Base-by-base conservation (phyloP, 2,888 invertebrate species). In the Polydrusus cervinus region DNA sequence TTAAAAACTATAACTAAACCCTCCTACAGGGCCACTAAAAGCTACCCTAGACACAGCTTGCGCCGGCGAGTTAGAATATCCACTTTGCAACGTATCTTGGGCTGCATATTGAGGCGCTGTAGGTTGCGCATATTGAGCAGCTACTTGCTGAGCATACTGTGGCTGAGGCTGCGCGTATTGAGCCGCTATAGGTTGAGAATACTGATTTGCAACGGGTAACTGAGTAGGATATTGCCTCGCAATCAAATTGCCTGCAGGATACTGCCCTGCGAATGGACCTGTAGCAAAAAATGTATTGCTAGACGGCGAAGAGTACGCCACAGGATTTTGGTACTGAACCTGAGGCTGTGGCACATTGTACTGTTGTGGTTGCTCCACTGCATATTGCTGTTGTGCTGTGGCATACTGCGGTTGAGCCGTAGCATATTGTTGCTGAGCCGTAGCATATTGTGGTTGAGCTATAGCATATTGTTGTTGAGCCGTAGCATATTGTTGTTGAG, bases 1-100 rank as follows among this genome's bases (percentile, higher is more conserved):
- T 60, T 70, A 76, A 67, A 77, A 77, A 14, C 71, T 49, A 57
- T 77, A 77, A 47, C 74, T 71, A 45, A 77, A 77, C 18, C 74
- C 74, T 25, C 51, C 45, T 9, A 40, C 47, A 8, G 74, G 74
- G 3, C 74, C 67, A n/a, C 47, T 77, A 20, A 77, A 77, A 10
- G 74, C 38, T 45, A 77, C 77, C 45, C 74, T 74, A 3, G 77
- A 74, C 9, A 74, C 74, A 10, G 74, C 61, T 5, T 25, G 71
- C 3, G 61, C 61, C 9, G 62, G 16, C 43, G 76, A 14, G 5
- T 34, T n/a, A 8, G 74, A 47, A 20, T 43, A 67, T 1, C 14
- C 30, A 13, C 6, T n/a, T 30, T 14, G 30, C 3, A 14, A 3
- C 14, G 57, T 14, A 34, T 3, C 14, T 57, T 57, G 57, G 3